Conservation (phyloP, 2,888 invertebrate genomes). For the Agrochola lychnidis region DNA sequence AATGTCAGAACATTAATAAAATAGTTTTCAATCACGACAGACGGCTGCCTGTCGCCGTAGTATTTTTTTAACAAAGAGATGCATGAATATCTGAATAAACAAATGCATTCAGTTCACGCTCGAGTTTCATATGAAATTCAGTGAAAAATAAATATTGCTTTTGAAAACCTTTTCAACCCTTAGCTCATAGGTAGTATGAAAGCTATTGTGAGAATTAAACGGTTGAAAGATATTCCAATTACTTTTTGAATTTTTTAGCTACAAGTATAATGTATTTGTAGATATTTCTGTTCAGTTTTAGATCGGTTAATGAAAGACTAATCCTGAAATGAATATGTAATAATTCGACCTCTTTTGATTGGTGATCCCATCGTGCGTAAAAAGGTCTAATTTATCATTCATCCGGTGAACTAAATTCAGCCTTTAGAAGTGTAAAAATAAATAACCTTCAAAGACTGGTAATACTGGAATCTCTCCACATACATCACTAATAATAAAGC, state of each 20-base stretch:
- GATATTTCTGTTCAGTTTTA: background rate
- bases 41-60: conserved; percentile 3
- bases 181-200: conserved; percentile 25
- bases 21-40: conserved; percentile 20
- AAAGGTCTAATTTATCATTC: conserved; percentile 22
- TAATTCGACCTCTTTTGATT: conserved; percentile 36
- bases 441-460: background rate
- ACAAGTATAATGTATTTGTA: background rate
- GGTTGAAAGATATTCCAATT: conserved; percentile 13
- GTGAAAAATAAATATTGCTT: conserved; percentile 54
- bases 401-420: conserved; percentile 14
- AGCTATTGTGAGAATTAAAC: conserved; percentile 15
- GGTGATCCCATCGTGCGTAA: conserved; percentile 21
- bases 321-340: conserved; percentile 26
- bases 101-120: conserved; percentile 54
- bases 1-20: conserved; percentile 26
- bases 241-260: background rate
- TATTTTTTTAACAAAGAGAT: conserved; percentile 50
- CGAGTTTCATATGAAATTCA: conserved; percentile 46
- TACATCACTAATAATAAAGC: too few species aligned
- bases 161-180: conserved; percentile 39
- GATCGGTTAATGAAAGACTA: background rate
- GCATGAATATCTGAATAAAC: conserved; percentile 57
- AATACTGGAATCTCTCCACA: background rate
- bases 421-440: conserved; percentile 31